phyloP scores from a whole-genome alignment of 2,113 vertebrate genomes.

The Buteo buteo region DNA sequence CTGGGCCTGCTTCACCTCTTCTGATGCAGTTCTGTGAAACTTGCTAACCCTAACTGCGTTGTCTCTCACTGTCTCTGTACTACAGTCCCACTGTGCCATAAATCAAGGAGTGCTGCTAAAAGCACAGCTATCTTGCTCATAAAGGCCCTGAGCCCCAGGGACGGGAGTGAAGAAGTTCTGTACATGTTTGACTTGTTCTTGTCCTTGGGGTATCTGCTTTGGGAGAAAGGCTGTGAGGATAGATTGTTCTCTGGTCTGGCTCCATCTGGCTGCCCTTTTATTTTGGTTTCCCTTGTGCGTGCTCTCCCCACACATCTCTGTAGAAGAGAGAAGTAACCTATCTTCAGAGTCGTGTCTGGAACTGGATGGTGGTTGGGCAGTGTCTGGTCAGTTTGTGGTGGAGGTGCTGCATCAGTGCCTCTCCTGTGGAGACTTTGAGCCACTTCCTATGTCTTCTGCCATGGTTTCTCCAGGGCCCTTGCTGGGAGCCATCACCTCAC shows the following conservation, averaged over 20 bases:
- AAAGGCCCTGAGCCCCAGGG: not conserved
- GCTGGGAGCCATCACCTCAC: not conserved
- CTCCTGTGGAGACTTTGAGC: not conserved
- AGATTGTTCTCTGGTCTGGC: not conserved
- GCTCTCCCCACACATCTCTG: not conserved
- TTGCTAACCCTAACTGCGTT: rapidly evolving
- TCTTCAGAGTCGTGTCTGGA: not conserved
- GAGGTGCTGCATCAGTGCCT: not conserved
- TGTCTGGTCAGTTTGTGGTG: not conserved
- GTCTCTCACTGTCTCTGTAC: not conserved
- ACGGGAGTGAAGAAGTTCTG: not conserved
- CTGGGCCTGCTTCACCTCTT: not conserved
- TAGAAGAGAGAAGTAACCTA: not conserved
- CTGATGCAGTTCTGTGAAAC: not conserved
- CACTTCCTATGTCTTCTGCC: not conserved
- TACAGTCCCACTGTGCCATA: not conserved
- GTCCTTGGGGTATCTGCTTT: not conserved
- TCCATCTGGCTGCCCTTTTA: not conserved
- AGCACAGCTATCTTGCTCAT: not conserved
- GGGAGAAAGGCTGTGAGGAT: not conserved
- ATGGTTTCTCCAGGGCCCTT: rapidly evolving
- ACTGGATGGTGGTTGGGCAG: not conserved
- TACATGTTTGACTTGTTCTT: not conserved
- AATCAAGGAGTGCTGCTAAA: not conserved
- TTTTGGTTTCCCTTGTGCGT: not conserved